A percentile compares a stretch with the other conserved stretches of the same genome.
These are phyloP conservation scores for Gymnothorax reevesii DNA, from an alignment of 2,797 vertebrate genomes.

Conservation along the genomic window DNA sequence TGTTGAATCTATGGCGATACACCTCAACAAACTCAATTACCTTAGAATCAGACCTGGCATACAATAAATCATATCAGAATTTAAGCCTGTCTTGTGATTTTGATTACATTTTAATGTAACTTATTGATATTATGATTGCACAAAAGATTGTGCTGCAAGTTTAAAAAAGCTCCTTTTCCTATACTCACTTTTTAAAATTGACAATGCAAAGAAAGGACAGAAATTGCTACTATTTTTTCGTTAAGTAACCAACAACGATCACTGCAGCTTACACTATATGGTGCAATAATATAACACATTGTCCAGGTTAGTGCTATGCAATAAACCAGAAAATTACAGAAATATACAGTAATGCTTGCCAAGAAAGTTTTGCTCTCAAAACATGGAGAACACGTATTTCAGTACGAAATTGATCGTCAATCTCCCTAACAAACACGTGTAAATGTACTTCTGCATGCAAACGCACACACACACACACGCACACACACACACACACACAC, in stretches of 20 bases:
- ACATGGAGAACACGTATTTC: background rate
- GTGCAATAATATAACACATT: background rate
- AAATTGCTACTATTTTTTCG: background rate
- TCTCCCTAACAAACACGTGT: background rate
- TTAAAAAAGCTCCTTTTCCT: background rate
- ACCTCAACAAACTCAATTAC: background rate
- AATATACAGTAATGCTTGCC: background rate
- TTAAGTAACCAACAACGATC: background rate
- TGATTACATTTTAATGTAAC: background rate
- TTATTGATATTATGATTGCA: background rate
- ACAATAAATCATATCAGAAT: background rate
- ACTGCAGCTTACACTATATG: background rate
- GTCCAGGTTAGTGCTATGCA: background rate
- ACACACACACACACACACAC: background rate
- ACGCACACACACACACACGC: background rate
- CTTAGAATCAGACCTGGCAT: background rate
- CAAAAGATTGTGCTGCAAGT: background rate
- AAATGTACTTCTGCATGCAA: background rate
- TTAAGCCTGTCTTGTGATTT: background rate
- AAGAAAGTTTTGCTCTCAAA: background rate
- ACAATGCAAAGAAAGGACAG: background rate
- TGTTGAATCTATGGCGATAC: background rate
- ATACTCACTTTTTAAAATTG: background rate
- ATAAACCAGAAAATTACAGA: background rate
- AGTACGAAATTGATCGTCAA: background rate